Conservation (phyloP, 2,113 vertebrate species). For the Cricetomys ansorgei region DNA sequence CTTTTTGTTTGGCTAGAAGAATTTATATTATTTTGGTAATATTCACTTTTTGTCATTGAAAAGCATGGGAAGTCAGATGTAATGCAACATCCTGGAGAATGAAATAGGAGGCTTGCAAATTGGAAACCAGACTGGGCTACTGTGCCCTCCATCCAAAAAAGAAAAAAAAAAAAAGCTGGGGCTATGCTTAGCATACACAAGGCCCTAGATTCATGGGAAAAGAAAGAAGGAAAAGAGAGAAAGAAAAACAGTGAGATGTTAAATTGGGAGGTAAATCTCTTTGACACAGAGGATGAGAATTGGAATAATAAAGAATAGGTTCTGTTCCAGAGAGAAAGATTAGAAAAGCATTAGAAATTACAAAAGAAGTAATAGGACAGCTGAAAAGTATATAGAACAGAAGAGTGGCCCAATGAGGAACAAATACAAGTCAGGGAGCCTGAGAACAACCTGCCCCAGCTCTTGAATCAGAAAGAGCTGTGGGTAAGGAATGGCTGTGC, state of each 20-base stretch:
- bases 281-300: background rate
- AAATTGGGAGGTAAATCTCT: background rate
- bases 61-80: background rate
- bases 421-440: background rate
- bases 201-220: background rate
- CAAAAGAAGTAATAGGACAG: background rate
- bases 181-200: background rate
- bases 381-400: background rate
- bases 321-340: background rate
- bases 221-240: background rate
- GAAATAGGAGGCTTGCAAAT: background rate
- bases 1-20: constrained; percentile 10
- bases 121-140: no score
- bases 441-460: background rate
- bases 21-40: background rate
- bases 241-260: background rate
- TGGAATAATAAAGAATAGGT: background rate
- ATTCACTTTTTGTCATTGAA: background rate
- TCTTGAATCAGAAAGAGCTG: no score
- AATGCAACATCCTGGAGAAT: background rate
- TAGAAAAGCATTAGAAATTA: background rate
- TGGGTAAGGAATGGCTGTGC: no score
- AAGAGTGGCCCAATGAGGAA: background rate
- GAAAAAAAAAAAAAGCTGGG: background rate
- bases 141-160: background rate